Percentiles rank a stretch among this genome's conserved stretches.
These are phyloP conservation scores for Lanius collurio DNA, from an alignment of 2,113 vertebrate genomes.

Conservation along the genomic window DNA sequence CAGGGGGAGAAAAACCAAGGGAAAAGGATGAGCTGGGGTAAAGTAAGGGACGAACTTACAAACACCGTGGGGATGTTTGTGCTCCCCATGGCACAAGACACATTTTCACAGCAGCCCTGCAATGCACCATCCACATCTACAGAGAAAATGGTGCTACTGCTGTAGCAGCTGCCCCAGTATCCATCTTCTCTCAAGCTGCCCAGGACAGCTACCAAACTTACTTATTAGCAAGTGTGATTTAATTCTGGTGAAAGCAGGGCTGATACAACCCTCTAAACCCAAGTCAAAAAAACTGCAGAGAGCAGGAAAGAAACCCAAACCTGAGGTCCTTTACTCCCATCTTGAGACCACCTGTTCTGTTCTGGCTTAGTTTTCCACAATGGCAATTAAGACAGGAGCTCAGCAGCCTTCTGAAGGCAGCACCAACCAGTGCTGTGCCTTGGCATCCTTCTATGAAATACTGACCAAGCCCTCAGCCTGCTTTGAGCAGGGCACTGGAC, in stretches of 20 bases:
- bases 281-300: neutral
- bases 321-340: neutral
- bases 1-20: neutral
- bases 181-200: neutral
- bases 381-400: neutral
- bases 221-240: neutral
- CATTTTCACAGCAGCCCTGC: neutral
- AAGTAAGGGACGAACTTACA: neutral
- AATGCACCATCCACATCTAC: neutral
- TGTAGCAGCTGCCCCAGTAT: neutral
- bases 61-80: neutral
- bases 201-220: neutral
- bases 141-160: neutral
- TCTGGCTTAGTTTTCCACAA: neutral
- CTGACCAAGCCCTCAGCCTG: neutral
- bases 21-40: neutral
- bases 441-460: neutral
- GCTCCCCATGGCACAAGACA: fast-evolving
- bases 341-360: neutral
- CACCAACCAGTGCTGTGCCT: neutral
- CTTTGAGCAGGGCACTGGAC: neutral
- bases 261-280: neutral
- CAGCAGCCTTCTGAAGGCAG: neutral
- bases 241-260: neutral
- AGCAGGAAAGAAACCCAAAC: neutral